These are phyloP conservation scores for Cottoperca gobio DNA, from an alignment of 2,797 vertebrate genomes.

Conservation along the genomic window DNA sequence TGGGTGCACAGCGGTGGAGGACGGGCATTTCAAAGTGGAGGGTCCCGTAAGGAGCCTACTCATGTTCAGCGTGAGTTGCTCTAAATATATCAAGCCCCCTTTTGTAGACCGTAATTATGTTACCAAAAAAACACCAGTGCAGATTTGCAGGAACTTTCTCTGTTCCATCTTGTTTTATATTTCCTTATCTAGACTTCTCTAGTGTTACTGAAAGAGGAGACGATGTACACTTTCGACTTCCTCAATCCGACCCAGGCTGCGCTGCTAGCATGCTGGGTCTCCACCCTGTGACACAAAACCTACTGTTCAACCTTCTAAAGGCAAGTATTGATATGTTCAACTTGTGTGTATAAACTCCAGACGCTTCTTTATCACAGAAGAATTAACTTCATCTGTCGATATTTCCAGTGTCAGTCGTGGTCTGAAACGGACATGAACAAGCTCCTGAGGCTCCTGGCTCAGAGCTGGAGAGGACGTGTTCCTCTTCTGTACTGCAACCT, in stretches of 20 bases:
- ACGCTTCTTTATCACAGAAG: not conserved
- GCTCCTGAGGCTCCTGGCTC: constrained; percentile 82
- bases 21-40: not conserved
- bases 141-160: not conserved
- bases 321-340: constrained; percentile 64
- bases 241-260: constrained; percentile 81
- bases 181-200: constrained; percentile 1
- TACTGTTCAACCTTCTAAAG: constrained; percentile 85
- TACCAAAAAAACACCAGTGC: not conserved
- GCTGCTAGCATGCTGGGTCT: constrained; percentile 87
- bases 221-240: constrained; percentile 31
- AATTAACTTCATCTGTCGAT: not conserved
- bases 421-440: constrained; percentile 64
- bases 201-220: constrained; percentile 10
- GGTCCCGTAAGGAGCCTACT: not conserved
- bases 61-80: constrained; percentile 28
- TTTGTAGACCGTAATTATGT: not conserved
- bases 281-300: constrained; percentile 75
- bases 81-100: not conserved
- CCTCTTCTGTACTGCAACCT: constrained; percentile 91
- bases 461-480: constrained; percentile 87
- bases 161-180: not conserved
- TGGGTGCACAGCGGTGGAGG: constrained; percentile 88
- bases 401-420: constrained; percentile 77
- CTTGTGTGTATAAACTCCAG: not conserved